Base-by-base conservation (phyloP, 2,113 vertebrate genomes). In the Xiphorhynchus elegans region DNA sequence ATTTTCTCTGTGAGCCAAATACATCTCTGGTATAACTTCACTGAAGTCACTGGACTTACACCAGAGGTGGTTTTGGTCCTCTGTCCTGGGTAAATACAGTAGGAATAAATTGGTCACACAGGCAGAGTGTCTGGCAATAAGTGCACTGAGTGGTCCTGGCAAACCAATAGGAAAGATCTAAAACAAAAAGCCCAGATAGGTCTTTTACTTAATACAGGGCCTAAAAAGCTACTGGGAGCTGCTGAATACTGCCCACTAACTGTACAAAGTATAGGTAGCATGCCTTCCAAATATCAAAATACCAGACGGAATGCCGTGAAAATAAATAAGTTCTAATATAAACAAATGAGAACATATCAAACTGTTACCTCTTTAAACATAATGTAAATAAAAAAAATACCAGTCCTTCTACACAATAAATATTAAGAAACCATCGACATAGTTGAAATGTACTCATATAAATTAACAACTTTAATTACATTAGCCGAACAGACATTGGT, bases 401-500 rank as follows among this genome's bases (percentile, higher is more conserved):
- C 98, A 98, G 97, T 98, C 98, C 97, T 98, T 98, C 98, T 98
- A 98, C 98, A 98, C 97, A 98, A 98, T 98, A 98, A 98, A 98
- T 98, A 98, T 98, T 98, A 98, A 98, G 98, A 98, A 98, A 98
- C 97, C 97, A 98, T 98, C 98, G 98, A 98, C 98, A 98, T 98
- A 98, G 97, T 98, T 98, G 98, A 98, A 98, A 98, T 98, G 98
- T 98, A 98, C 98, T 98, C 98, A 98, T 98, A 98, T 98, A 98
- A 98, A 98, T 98, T 98, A 98, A 98, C 98, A 98, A 98, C 97
- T 98, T 98, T 98, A 98, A 98, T 98, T 98, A 98, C 98, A 98
- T 98, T 98, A 98, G 98, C 98, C 94, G 23, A 98, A 98, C 97
- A 97, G 97, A 98, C 98, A 97, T 98, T 96, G 98, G 98, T 98